Percentiles rank a stretch among this genome's conserved stretches.
Conservation (phyloP, 2,888 invertebrate genomes). For the Eilema caniola region DNA sequence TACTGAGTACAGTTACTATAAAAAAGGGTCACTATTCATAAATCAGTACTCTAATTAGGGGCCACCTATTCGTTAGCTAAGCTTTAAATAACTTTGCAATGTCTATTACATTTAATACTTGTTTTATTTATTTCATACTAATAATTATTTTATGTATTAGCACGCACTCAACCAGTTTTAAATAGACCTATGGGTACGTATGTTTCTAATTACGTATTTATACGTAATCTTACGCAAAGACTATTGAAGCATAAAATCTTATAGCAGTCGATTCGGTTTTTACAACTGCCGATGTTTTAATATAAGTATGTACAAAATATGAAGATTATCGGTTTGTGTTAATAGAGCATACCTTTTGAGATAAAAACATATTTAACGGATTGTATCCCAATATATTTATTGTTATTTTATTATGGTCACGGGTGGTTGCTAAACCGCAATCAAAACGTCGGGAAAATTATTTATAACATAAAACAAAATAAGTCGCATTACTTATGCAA, state of each 20-base stretch:
- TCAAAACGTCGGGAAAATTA: no score
- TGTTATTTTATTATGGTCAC: background rate
- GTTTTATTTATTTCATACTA: slow-evolving; percentile 34
- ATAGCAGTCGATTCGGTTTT: background rate
- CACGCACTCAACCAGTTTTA: slow-evolving; percentile 37
- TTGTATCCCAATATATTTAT: background rate
- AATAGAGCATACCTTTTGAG: no score
- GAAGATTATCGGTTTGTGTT: background rate
- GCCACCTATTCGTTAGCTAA: slow-evolving; percentile 22
- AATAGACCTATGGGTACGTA: slow-evolving; percentile 12
- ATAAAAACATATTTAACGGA: background rate
- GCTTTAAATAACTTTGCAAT: slow-evolving; percentile 35
- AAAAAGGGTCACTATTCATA: background rate
- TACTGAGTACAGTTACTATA: no score
- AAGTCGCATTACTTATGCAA: no score
- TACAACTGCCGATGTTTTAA: background rate
- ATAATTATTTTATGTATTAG: slow-evolving; percentile 39
- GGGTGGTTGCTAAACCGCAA: no score
- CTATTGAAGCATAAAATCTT: background rate
- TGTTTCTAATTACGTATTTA: slow-evolving; percentile 23
- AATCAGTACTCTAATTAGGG: background rate
- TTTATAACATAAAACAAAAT: no score
- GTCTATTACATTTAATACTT: slow-evolving; percentile 22
- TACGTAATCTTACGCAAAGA: slow-evolving; percentile 29
- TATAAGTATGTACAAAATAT: background rate